Evolutionary conservation across 2,888 invertebrate genomes (phyloP), one percentile per base, ranked within the genome.

Genomic region (Pinctada fucata): DNA sequence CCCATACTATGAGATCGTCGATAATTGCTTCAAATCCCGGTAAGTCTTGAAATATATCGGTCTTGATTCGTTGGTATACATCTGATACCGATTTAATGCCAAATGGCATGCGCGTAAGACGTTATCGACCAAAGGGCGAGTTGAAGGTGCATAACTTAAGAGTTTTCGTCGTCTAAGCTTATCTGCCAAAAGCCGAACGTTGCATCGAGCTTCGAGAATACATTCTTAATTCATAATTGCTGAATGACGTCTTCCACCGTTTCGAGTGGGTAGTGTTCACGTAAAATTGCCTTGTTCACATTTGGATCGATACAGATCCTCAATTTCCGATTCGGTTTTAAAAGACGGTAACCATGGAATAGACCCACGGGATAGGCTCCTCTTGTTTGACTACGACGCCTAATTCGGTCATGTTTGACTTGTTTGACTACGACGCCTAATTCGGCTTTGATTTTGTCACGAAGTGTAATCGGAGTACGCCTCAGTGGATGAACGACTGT

Each of bases 221-320:
- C n/a, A 16, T 73, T 75, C n/a, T 64, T 66, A 69, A 70, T 58
- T 3, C 48, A 6, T 13, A 77, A 16, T 16, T 77, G 16, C 6
- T 72, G 67, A 31, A 72, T 66, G n/a, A 80, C 65, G 13, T 80
- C 77, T 63, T 74, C 71, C 5, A 74, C 58, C 3, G 74, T 74
- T 45, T 69, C 47, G 31, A 80, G 31, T 16, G 71, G 73, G 66
- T 69, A 77, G 65, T 77, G 80, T 65, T 68, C 68, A 10, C 74
- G 64, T 13, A 67, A 51, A 48, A 80, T 80, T 8, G 68, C 77
- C 5, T 65, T 10, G 52, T 80, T 72, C 8, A 77, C 48, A 58
- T 65, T 69, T 2, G 79, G 82, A 66, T 83, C 80, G 0, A 79
- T 75, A 68, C 84, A 85, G n/a, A 84, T 31, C 10, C 81, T 48